Evolutionary conservation across 2,888 invertebrate species (phyloP), one percentile per base, ranked within the genome.

Genomic region (Drosophila emarginata): DNA sequence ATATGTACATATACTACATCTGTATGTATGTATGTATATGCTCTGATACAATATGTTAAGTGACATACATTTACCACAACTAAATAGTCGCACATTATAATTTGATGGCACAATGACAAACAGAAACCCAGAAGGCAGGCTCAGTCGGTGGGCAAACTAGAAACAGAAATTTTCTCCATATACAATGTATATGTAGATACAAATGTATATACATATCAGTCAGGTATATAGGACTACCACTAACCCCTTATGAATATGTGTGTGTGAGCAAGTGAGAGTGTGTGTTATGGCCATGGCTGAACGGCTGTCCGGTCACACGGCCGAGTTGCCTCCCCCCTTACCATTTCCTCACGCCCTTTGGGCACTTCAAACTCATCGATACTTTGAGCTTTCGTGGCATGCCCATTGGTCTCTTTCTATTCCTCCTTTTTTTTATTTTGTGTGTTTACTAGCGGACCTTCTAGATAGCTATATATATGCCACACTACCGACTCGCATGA

Each of bases 231-330:
- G 53, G 39, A 32, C 53, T 51, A 11, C 21, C 66, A 57, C 66
- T 66, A 78, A 80, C 78, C 76, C 45, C 81, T 78, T 81, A 66
- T 67, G 58, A 68, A 71, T 81, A 15, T 65, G 36, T 56, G 40
- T 40, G 39, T 39, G 39, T 14, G 39, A 14, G 14, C 18, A 32
- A 32, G 32, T 32, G 45, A 7, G 15, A 9, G 15, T 12, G 45
- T 45, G 45, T 5, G 11, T 80, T 80, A 61, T 83, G 84, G 84
- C 76, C 76, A 70, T 39, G 39, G 51, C 50, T 52, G 61, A 76
- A 77, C 82, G 87, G 82, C 82, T 83, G 82, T 83, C 80, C 88
- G 88, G 86, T 83, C 82, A 64, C 82, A 87, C 80, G 88, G 51
- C 73, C 53, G 45, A 45, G 37, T n/a, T 37, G 12, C 51, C 15